Evolutionary conservation across 2,113 vertebrate genomes (phyloP), one percentile per base, ranked within the genome.

Genomic region (Nothobranchius kuhntae): DNA sequence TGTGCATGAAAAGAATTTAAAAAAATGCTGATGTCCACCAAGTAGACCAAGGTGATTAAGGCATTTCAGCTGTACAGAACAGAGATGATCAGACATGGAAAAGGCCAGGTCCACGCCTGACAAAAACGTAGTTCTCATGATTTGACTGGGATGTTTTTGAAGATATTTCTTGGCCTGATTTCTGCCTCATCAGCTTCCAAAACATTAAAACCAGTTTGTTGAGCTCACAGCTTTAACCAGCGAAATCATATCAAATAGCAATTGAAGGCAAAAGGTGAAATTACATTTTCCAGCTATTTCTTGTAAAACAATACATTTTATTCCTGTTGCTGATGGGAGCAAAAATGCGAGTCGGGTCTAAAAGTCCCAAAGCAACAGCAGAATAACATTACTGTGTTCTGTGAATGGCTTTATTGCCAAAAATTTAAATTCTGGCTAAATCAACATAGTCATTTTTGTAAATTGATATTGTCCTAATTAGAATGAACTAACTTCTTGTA

Each of bases 1-100:
- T 85, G 30, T 73, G 55, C 15, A 73, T 67, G 64, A 55, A 74
- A 65, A 30, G 15, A 70, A 30, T 56, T 46, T 51, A 42, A 17
- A 14, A 48, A 71, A 67, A 17, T 24, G n/a, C 30, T 68, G 12
- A 35, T 2, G 6, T 13, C 21, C 6, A 51, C 9, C 21, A 30
- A 30, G 30, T 30, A 30, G 30, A 2, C 30, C 4, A 4, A 30
- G 30, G 2, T 30, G 30, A 30, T 30, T 30, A 30, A 30, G 30
- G 30, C 30, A 30, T 30, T 30, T 30, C 30, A 30, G 30, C 2
- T 30, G 30, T 30, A 30, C 30, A 30, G 30, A 3, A 40, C 62
- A 70, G 6, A 8, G 6, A 42, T 56, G 14, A 15, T 2, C 17
- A 35, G 26, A 48, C 15, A 26, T 14, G 48, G 14, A 65, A 21